Evolutionary conservation across 92 coral and sea anemone genomes (phyloP), one percentile per base, ranked within the genome.

Genomic region (Ricordea florida): DNA sequence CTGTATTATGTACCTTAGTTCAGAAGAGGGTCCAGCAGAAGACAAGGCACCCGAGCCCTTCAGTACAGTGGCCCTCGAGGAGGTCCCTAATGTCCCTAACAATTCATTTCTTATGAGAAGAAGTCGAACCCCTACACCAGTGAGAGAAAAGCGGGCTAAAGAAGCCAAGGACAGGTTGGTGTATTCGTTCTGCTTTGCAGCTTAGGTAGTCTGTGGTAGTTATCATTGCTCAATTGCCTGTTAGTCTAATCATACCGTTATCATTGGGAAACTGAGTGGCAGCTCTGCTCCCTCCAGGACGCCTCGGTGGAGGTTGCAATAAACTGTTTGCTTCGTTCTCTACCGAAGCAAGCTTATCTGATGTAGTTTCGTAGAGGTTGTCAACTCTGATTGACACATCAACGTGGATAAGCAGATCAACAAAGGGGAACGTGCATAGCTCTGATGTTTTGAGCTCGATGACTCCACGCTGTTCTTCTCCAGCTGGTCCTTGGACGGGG

Each of bases 81-180:
- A 84, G 9, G 59, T 92, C 44, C 98, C 98, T 1, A 83, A 89
- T 75, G 96, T 83, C 3, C 99, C 97, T 6, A 81, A 83, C 40
- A 89, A 91, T 83, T 78, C 87, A 3, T 96, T 96, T 63, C 85
- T 96, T 24, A 76, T 92, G 82, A 85, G 97, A 72, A 74, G 99
- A 33, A 96, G 99, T 57, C 88, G 93, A 22, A 96, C 99, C 37
- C 99, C 99, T n/a, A 67, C 89, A 5, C 99, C 99, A 7, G 88
- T 94, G 6, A 87, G 97, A 57, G 91, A 88, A 62, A 87, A 79
- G 63, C 74, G 97, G 53, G 58, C 55, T 47, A 51, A 68, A 42
- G 36, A 68, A 56, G 60, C 28, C 66, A 69, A 28, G 51, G 43
- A 53, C 3, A 33, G 69, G 74, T 37, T 57, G 46, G 79, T 26